Base-by-base conservation (phyloP, 2,113 vertebrate species). In the Bubalus kerabau region DNA sequence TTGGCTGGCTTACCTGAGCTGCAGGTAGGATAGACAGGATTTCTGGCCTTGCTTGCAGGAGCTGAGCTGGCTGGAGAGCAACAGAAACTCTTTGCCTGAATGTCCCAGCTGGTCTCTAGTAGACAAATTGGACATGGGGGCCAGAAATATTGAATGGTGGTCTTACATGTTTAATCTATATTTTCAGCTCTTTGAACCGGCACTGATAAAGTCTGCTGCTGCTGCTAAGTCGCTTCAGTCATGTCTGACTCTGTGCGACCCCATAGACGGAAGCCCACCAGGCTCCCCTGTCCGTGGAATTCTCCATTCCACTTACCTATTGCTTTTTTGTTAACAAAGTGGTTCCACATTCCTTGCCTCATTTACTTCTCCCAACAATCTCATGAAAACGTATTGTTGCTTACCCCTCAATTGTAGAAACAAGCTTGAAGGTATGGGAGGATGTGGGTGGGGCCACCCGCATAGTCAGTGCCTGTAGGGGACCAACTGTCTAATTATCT, bases 321-420 rank as follows among this genome's bases (percentile, higher is more conserved):
- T 4, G 87, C 24, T 81, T 52, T 80, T 28, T 2, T 13, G 5
- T 2, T 56, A 28, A 16, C 17, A 7, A 52, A 36, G 76, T 10
- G 40, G 59, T 14, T 52, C 28, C 21, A 7, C 2, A 3, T 9
- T 43, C 30, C 23, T 7, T 1, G 67, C 36, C 40, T 21, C 52
- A 0, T 9, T 17, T 23, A 54, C 46, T 54, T n/a, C 59, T 54
- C 59, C 17, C 10, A 3, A 6, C 21, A 30, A 2, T 21, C 40
- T 32, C 5, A 0, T 1, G 57, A n/a, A n/a, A 46, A 54, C 0
- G 0, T 14, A 0, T 15, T 12, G 14, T 12, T 48, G 56, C 87
- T 82, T 57, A 43, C 17, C 56, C 54, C n/a, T 10, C 43, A 3
- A 23, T 17, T 24, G 32, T 52, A 78, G 62, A 57, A 54, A 60